These are phyloP conservation scores for Galerucella nymphaeae DNA, from an alignment of 2,888 invertebrate species.

Conservation along the genomic window DNA sequence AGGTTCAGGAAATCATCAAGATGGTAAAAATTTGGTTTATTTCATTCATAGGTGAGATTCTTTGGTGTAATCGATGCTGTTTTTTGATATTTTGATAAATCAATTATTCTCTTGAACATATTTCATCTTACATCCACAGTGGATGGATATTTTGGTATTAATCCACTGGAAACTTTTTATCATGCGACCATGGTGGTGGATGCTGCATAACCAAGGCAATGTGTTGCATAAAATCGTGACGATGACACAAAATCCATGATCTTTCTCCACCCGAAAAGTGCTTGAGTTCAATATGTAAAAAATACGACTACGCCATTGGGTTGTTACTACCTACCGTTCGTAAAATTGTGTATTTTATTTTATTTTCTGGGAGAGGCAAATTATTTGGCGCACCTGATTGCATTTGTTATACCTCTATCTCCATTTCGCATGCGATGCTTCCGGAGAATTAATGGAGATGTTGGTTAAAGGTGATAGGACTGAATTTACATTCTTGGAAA, in stretches of 20 bases:
- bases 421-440: slow-evolving; percentile 33
- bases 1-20: neutral
- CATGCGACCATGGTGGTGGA: too few relatives aligned
- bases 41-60: neutral
- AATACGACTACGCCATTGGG: neutral
- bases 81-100: too few relatives aligned
- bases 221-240: too few relatives aligned
- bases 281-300: too few relatives aligned
- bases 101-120: too few relatives aligned
- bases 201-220: too few relatives aligned
- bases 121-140: too few relatives aligned
- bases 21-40: neutral
- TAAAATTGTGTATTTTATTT: slow-evolving; percentile 23
- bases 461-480: slow-evolving; percentile 12
- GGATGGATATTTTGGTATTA: too few relatives aligned
- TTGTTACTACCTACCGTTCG: neutral
- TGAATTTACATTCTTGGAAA: slow-evolving; percentile 23
- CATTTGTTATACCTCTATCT: slow-evolving; percentile 33
- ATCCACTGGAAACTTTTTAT: too few relatives aligned
- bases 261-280: too few relatives aligned
- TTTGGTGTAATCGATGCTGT: too few relatives aligned
- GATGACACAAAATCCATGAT: too few relatives aligned
- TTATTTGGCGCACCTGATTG: slow-evolving; percentile 30
- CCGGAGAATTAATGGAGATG: slow-evolving; percentile 24
- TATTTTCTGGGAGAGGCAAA: slow-evolving; percentile 28